Percentiles rank a stretch among this genome's conserved stretches.
Evolutionary conservation across 2,797 vertebrate species (phyloP).

Genomic region (Xenops minutus): DNA sequence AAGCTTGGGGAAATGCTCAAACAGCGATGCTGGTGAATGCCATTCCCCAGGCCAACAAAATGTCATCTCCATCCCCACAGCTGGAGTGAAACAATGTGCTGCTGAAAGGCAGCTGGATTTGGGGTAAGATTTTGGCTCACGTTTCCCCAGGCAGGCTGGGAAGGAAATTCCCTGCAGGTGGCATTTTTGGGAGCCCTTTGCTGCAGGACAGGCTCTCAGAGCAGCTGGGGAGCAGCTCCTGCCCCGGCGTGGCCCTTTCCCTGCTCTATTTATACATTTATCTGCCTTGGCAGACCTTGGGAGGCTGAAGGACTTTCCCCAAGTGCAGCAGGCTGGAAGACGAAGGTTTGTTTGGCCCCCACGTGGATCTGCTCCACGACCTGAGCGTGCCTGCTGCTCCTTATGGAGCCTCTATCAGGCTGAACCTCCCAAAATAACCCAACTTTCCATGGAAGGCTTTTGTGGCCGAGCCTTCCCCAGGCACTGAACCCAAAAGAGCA

Average conservation of each 20-base stretch:
- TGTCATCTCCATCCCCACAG: background rate
- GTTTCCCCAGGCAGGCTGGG: background rate
- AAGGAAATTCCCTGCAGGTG: background rate
- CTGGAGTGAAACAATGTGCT: background rate
- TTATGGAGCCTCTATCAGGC: accelerated
- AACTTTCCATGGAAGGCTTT: background rate
- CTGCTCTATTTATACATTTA: background rate
- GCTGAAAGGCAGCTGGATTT: background rate
- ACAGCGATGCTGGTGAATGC: background rate
- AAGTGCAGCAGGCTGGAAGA: accelerated
- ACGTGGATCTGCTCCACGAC: accelerated
- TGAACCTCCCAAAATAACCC: accelerated
- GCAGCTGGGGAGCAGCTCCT: background rate
- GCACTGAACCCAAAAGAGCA: background rate
- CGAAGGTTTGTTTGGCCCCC: background rate
- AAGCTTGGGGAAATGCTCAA: background rate
- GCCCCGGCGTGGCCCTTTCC: background rate
- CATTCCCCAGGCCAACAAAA: background rate
- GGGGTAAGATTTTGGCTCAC: too few relatives aligned
- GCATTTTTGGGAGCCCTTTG: background rate
- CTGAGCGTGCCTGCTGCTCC: accelerated
- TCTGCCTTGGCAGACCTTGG: background rate
- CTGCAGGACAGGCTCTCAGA: background rate
- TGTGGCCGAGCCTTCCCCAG: background rate
- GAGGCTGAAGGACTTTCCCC: background rate